phyloP scores from a whole-genome alignment of 2,113 vertebrate genomes.

The Tachuris rubrigastra region DNA sequence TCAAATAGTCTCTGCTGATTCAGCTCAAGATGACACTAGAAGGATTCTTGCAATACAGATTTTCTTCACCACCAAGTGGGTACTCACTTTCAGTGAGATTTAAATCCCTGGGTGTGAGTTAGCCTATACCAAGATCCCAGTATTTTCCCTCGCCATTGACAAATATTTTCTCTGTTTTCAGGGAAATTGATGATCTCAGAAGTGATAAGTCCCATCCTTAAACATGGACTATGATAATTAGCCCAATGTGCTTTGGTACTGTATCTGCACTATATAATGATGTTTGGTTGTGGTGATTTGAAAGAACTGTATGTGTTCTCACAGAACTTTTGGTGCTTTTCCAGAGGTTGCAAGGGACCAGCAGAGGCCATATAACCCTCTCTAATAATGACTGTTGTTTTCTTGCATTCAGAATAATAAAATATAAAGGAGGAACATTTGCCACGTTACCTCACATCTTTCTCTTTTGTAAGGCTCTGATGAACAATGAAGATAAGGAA shows the following conservation, averaged over 20 bases:
- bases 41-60: neutral
- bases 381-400: neutral
- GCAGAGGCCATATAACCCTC: neutral
- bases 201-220: neutral
- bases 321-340: neutral
- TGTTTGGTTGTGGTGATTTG: neutral
- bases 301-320: neutral
- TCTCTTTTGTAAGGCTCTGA: neutral
- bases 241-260: neutral
- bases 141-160: rapidly evolving
- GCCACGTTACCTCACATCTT: neutral
- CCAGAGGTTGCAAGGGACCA: neutral
- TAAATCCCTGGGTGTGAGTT: neutral
- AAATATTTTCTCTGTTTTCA: neutral
- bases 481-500: constrained; percentile 29
- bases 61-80: neutral
- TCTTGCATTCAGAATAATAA: neutral
- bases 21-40: neutral
- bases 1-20: neutral
- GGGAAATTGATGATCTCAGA: neutral
- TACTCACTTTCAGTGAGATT: neutral
- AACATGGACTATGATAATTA: neutral
- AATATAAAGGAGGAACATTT: neutral
- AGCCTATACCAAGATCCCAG: neutral
- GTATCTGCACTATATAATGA: too few species aligned